Evolutionary conservation across 2,888 invertebrate genomes (phyloP).

Genomic region (Boloria euphrosyne): DNA sequence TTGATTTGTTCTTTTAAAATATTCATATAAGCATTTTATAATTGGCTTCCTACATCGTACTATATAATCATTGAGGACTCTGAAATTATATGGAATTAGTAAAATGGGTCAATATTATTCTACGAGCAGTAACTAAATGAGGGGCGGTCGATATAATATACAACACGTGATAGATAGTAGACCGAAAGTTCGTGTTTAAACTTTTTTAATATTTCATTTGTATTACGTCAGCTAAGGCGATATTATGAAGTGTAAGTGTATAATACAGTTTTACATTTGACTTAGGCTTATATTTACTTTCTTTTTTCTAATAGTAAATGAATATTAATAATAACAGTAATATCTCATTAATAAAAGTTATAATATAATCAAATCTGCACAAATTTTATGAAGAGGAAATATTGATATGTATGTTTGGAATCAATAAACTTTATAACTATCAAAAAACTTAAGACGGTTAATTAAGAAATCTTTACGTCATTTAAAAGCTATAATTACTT

Average conservation of each 20-base stretch:
- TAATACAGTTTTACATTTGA: not conserved
- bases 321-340: no score
- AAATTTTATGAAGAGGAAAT: no score
- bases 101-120: constrained; percentile 12
- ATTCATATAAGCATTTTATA: not conserved
- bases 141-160: constrained; percentile 29
- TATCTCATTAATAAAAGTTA: no score
- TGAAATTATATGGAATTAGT: not conserved
- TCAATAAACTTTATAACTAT: no score
- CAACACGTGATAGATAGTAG: constrained; percentile 9
- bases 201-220: constrained; percentile 12
- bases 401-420: no score
- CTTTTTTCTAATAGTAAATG: no score
- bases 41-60: not conserved
- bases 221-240: not conserved
- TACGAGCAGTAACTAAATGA: constrained; percentile 34
- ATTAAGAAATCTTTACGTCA: no score
- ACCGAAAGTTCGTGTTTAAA: constrained; percentile 2
- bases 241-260: not conserved
- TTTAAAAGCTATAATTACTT: no score
- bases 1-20: not conserved
- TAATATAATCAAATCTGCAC: no score
- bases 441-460: no score
- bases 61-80: not conserved
- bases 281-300: not conserved